Conservation (phyloP, 2,113 vertebrate species). For the Malurus melanocephalus region DNA sequence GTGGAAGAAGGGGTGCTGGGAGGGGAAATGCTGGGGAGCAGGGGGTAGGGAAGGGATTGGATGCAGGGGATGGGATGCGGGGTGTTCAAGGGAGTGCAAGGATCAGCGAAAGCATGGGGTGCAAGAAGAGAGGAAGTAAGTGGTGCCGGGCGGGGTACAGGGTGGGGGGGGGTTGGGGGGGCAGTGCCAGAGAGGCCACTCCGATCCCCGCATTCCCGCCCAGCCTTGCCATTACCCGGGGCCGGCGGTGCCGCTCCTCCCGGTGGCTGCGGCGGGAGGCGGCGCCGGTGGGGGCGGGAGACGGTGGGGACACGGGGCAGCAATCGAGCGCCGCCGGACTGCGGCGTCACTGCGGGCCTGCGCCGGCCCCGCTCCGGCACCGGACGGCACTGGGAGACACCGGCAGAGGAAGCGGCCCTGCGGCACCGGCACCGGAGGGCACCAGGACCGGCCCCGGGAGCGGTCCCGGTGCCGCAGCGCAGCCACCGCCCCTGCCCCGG, state of each 20-base stretch:
- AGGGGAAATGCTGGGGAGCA: background rate
- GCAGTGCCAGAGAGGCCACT: background rate
- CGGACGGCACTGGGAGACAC: background rate
- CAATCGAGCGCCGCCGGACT: background rate
- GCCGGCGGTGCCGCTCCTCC: background rate
- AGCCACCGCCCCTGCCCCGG: background rate
- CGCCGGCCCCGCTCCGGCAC: background rate
- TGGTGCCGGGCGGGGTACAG: background rate
- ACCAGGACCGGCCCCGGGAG: background rate
- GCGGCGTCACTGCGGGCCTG: slow-evolving; percentile 12
- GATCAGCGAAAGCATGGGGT: background rate
- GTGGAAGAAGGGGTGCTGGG: background rate
- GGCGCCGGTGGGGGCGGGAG: background rate
- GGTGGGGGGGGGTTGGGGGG: too few species aligned
- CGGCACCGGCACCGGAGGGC: background rate
- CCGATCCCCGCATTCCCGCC: too few species aligned
- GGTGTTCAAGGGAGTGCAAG: too few species aligned
- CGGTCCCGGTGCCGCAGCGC: background rate
- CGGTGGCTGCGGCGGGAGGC: background rate
- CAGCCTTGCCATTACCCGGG: background rate
- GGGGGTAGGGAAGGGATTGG: background rate
- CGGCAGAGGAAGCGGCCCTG: background rate
- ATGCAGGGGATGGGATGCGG: background rate
- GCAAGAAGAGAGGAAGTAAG: background rate
- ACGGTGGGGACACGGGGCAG: background rate